These are phyloP conservation scores for Cataglyphis rosenhaueri DNA, from an alignment of 2,888 invertebrate species.

Conservation along the genomic window DNA sequence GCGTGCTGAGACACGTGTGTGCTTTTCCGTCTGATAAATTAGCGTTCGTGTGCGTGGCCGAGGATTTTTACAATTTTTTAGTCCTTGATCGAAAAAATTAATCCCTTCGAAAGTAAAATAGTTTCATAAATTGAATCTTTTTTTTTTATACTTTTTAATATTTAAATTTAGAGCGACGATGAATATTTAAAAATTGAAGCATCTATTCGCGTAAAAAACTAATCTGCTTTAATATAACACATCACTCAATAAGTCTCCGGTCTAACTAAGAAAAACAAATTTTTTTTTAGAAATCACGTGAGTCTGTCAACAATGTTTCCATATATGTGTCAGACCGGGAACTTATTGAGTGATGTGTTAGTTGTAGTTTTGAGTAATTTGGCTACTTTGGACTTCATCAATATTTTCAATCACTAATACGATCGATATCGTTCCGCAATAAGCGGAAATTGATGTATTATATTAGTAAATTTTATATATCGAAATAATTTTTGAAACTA, in stretches of 20 bases:
- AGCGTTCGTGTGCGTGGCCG: conserved; percentile 12
- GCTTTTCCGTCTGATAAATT: background rate
- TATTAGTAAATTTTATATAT: background rate
- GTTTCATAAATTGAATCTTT: background rate
- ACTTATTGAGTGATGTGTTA: no score
- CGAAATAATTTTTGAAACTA: background rate
- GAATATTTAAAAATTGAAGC: background rate
- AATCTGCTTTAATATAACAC: no score
- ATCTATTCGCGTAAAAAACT: background rate
- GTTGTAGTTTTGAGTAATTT: background rate
- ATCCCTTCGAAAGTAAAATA: background rate
- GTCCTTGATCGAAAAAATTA: conserved; percentile 1
- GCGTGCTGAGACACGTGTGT: background rate
- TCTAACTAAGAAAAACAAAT: no score
- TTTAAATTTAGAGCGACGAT: background rate
- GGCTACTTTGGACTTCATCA: background rate
- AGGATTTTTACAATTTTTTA: conserved; percentile 9
- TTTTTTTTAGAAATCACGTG: no score
- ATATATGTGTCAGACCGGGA: no score
- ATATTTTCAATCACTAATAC: conserved; percentile 21
- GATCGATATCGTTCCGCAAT: background rate
- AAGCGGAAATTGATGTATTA: conserved; percentile 31
- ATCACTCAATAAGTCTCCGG: no score
- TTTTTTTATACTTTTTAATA: background rate
- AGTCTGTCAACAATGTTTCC: no score